phyloP scores from a whole-genome alignment of 2,888 invertebrate genomes.

The Pseudococcus longispinus region DNA sequence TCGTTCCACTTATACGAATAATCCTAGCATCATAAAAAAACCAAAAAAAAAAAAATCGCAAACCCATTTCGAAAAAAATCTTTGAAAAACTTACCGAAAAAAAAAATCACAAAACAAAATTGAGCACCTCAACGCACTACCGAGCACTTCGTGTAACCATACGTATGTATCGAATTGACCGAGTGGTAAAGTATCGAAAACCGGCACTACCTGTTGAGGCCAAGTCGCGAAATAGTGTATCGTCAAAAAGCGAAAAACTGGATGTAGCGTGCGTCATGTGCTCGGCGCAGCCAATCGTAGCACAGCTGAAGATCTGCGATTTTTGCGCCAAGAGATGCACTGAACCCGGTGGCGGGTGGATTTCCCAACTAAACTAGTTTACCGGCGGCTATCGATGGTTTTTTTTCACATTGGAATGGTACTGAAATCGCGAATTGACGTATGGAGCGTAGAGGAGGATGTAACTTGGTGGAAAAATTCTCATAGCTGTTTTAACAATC shows the following conservation, averaged over 20 bases:
- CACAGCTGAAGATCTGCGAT: background rate
- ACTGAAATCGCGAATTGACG: background rate
- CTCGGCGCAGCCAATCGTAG: background rate
- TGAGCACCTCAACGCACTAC: background rate
- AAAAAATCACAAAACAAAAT: background rate
- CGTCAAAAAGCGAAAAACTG: constrained; percentile 16
- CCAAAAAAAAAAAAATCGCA: background rate
- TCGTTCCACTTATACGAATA: background rate
- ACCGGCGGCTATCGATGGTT: background rate
- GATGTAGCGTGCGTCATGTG: constrained; percentile 2
- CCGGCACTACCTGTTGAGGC: background rate
- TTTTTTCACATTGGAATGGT: background rate
- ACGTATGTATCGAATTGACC: too few relatives aligned
- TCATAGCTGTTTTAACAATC: background rate
- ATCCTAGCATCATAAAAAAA: background rate
- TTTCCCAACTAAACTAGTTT: constrained; percentile 1
- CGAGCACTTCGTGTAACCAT: background rate
- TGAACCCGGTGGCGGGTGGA: background rate
- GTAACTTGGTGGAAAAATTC: background rate
- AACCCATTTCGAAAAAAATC: background rate
- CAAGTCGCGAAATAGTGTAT: background rate
- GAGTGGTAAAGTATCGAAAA: background rate
- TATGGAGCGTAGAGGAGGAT: background rate
- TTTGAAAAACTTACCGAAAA: background rate
- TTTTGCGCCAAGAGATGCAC: background rate